Percentiles rank a stretch among this genome's conserved stretches.
Evolutionary conservation across 64 coral and sea anemone species (phyloP).

Genomic region (Stichodactyla mertensii): DNA sequence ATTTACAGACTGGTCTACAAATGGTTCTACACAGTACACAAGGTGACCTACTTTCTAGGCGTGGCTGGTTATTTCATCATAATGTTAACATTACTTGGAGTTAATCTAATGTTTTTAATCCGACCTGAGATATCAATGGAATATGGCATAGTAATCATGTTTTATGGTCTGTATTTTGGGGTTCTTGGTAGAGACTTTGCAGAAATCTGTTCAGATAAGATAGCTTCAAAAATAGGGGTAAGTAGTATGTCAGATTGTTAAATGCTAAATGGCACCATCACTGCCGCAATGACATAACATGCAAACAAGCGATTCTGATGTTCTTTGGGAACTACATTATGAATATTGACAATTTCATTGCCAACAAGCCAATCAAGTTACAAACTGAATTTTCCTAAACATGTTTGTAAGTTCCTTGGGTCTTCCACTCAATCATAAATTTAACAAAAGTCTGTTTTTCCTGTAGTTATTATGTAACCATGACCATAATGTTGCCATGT

Average conservation of each 20-base stretch:
- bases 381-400: too few species aligned
- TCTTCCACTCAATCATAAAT: too few species aligned
- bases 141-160: conserved; percentile 81
- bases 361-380: too few species aligned
- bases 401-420: too few species aligned
- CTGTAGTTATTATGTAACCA: too few species aligned
- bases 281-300: too few species aligned
- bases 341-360: too few species aligned
- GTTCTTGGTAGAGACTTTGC: conserved; percentile 98
- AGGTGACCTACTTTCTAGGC: conserved; percentile 81
- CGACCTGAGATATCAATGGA: conserved; percentile 88
- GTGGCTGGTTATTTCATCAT: conserved; percentile 89
- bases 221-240: conserved; percentile 99
- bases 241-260: conserved; percentile 14
- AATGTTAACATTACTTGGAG: conserved; percentile 86
- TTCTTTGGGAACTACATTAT: too few species aligned
- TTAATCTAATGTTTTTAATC: conserved; percentile 83
- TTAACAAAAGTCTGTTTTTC: too few species aligned
- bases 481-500: too few species aligned
- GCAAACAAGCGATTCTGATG: too few species aligned
- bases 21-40: conserved; percentile 93
- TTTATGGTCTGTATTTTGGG: conserved; percentile 98
- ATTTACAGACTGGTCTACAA: conserved; percentile 87
- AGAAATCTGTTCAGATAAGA: conserved; percentile 99
- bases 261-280: too few species aligned